Evolutionary conservation across 2,113 vertebrate species (phyloP), one percentile per base, ranked within the genome.

Genomic region (Embiotoca jacksoni): DNA sequence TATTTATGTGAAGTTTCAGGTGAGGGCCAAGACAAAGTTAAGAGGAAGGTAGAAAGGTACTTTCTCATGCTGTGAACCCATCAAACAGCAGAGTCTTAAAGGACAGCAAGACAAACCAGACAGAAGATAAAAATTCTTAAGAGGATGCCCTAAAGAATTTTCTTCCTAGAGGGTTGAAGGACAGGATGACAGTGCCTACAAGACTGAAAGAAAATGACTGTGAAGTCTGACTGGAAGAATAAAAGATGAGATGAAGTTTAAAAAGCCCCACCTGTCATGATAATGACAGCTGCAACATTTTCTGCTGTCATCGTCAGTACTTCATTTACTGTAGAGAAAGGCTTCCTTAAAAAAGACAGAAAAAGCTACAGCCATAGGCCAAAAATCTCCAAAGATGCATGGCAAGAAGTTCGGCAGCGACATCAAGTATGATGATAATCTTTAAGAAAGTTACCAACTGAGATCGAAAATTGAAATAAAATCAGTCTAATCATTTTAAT

Each of bases 201-300:
- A 75, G 65, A 71, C 75, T 53, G 8, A 71, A 55, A 62, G 39
- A 37, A 81, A 76, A 73, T 7, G 11, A 57, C 56, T 47, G 2
- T 86, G 74, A 72, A 66, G 72, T 49, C 39, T 85, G 66, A 72
- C 56, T 72, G 63, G 13, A 74, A 39, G 55, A 80, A 80, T 68
- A 77, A 90, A 88, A 62, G 36, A 68, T 64, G 32, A 81, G 33
- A 37, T 16, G 13, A 77, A 78, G 63, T 75, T 49, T 66, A 84
- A 80, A 72, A 55, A 62, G 30, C 14, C 23, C n/a, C 13, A 49
- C 52, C 60, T 71, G 52, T 81, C 82, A 66, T 52, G 44, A 56
- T 81, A 68, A 68, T 81, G 72, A 80, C 78, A 83, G 39, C 60
- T 62, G 56, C 60, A 83, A 71, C 61, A 62, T 75, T 77, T 81